A percentile compares a stretch with the other conserved stretches of the same genome.
These are phyloP conservation scores for Masticophis lateralis DNA, from an alignment of 2,797 vertebrate species.

Conservation along the genomic window DNA sequence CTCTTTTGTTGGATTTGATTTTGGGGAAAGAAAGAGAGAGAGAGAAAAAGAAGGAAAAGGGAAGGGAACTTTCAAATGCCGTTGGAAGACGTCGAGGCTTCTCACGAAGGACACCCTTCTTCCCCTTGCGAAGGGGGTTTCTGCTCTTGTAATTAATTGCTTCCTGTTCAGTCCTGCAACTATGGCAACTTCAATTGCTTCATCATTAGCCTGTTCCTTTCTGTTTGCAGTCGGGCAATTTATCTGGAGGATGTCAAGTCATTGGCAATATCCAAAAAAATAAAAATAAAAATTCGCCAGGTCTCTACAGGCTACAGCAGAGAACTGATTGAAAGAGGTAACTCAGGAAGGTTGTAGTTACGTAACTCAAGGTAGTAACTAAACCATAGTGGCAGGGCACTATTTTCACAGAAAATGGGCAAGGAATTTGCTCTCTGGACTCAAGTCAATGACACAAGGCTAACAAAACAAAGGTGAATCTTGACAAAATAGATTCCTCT, in stretches of 20 bases:
- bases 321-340: neutral
- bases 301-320: neutral
- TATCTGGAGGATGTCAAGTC: neutral
- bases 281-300: neutral
- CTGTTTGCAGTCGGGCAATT: neutral
- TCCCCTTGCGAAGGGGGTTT: neutral
- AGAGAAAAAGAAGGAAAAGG: neutral
- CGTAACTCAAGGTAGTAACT: neutral
- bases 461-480: neutral
- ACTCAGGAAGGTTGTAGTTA: neutral
- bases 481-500: neutral
- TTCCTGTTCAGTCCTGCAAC: neutral
- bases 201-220: neutral
- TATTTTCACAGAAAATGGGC: neutral
- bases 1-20: neutral
- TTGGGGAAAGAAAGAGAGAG: neutral
- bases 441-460: neutral
- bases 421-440: neutral
- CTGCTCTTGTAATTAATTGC: constrained; percentile 1
- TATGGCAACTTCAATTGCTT: neutral
- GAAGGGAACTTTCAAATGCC: neutral
- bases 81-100: neutral
- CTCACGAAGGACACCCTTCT: neutral
- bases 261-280: neutral
- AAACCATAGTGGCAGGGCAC: neutral